Evolutionary conservation across 2,113 vertebrate genomes (phyloP), one percentile per base, ranked within the genome.

Genomic region (Spermophilus dauricus): DNA sequence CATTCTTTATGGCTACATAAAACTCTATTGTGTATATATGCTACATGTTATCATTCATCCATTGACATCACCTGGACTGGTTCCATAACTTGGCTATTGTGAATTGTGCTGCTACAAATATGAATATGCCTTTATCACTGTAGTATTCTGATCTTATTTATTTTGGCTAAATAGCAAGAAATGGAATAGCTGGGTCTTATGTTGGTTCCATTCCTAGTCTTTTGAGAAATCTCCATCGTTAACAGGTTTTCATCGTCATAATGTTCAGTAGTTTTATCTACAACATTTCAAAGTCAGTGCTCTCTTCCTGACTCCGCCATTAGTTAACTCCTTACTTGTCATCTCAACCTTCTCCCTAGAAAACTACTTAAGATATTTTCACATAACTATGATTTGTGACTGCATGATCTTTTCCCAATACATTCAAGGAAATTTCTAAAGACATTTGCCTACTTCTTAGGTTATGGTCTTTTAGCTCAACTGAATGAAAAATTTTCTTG

Each of bases 191-290:
- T 28, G 24, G 24, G 24, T 63, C 26, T 24, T 63, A 28, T 63
- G 61, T 26, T 63, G 61, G 61, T 63, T 63, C 61, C 61, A 63
- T 63, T 63, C 24, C 61, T 63, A 28, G 26, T 26, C 20, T 58
- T 63, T 63, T 26, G 61, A 63, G 61, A 26, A 63, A 9, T 63
- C 61, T 63, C 24, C 61, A 63, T 28, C 26, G 61, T 63, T 63
- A 63, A 45, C 67, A 42, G 82, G 58, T 86, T 94, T 97, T 94
- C 34, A 48, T 32, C 5, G 1, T 76, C 70, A 80, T 88, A 63
- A 93, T n/a, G 67, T 67, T 96, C 12, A 51, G 51, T 28, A 82
- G 37, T 77, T 84, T 95, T 81, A 93, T 56, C n/a, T 65, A 81
- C 13, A 93, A 17, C 72, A 91, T 88, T 53, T 91, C 83, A 80